A percentile compares a stretch with the other conserved stretches of the same genome.
Conservation (phyloP, 2,797 vertebrate genomes). For the Chaenodraco wilsoni region DNA sequence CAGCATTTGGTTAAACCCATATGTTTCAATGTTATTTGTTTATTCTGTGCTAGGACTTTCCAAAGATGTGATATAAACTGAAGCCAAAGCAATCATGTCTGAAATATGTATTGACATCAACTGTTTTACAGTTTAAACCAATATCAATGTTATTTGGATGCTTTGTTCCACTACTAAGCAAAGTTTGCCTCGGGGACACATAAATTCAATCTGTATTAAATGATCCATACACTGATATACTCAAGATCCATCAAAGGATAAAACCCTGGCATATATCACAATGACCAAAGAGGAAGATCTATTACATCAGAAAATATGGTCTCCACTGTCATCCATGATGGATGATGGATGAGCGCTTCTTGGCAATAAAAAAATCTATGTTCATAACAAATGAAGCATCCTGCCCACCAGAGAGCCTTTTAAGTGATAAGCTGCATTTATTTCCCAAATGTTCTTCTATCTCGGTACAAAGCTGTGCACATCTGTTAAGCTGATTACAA, state of each 20-base stretch:
- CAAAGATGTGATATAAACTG: neutral
- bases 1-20: neutral
- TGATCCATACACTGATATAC: constrained; percentile 27
- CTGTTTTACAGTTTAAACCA: neutral
- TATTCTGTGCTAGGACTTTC: neutral
- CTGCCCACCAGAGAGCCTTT: constrained; percentile 62
- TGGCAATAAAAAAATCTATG: constrained; percentile 52
- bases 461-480: constrained; percentile 50
- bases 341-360: constrained; percentile 49
- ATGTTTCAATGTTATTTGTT: neutral
- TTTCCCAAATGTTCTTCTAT: constrained; percentile 63
- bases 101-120: neutral
- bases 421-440: constrained; percentile 73
- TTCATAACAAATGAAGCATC: constrained; percentile 60
- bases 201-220: constrained; percentile 13
- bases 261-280: constrained; percentile 17
- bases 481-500: constrained; percentile 71
- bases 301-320: constrained; percentile 21
- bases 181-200: constrained; percentile 1
- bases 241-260: neutral
- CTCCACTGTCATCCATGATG: constrained; percentile 31
- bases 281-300: constrained; percentile 31
- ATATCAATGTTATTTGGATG: neutral
- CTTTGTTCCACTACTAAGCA: neutral
- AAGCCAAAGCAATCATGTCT: constrained; percentile 1